phyloP scores from a whole-genome alignment of 2,797 vertebrate species.

The Semaprochilodus insignis region DNA sequence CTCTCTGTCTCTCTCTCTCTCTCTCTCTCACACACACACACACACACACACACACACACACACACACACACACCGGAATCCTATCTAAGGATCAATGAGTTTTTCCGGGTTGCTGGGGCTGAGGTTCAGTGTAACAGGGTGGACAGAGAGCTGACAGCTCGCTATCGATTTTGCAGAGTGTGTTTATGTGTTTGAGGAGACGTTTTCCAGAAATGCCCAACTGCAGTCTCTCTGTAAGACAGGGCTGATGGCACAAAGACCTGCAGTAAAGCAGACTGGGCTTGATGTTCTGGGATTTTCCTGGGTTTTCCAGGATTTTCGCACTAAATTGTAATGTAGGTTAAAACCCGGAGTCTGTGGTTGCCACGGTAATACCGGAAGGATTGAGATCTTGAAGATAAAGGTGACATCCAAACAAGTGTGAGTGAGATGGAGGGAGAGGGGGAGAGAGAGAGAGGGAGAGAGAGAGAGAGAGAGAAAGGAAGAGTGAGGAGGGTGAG shows the following conservation, averaged over 20 bases:
- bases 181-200: conserved; percentile 11
- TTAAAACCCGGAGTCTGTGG: background rate
- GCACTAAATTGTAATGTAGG: background rate
- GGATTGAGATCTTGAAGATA: conserved; percentile 13
- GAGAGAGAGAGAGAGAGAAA: background rate
- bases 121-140: conserved; percentile 71
- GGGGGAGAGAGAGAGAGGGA: background rate
- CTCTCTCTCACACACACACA: background rate
- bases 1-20: conserved; percentile 12
- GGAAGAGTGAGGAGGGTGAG: background rate
- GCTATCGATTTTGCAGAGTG: conserved; percentile 45
- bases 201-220: conserved; percentile 4
- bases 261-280: background rate
- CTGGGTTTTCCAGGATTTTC: background rate
- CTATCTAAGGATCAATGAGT: conserved; percentile 76
- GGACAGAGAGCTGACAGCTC: conserved; percentile 56
- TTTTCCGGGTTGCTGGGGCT: conserved; percentile 68
- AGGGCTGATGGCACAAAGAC: background rate
- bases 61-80: conserved; percentile 66
- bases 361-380: background rate
- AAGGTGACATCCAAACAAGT: conserved; percentile 2
- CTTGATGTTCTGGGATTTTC: background rate
- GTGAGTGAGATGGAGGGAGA: background rate
- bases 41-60: background rate
- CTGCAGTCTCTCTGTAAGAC: background rate